Evolutionary conservation across 2,113 vertebrate species (phyloP), one percentile per base, ranked within the genome.

Genomic region (Percopsis transmontana): DNA sequence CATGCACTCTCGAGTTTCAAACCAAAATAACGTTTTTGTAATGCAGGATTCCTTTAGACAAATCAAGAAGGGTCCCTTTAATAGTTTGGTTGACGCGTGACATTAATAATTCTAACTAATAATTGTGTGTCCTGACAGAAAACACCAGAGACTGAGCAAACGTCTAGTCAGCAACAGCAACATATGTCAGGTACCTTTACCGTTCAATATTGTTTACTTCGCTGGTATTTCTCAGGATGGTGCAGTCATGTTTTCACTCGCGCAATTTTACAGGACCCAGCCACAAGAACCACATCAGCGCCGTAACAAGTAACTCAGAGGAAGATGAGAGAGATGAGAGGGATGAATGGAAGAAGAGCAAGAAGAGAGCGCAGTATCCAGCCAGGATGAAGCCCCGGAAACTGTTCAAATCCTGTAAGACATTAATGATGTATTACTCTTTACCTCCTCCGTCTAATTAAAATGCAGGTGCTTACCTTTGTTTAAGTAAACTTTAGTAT

Each of bases 371-470:
- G 2, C 70, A 66, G 24, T 47, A 6, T 20, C 78, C 81, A 42
- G 62, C 77, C 58, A 85, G 71, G 47, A 85, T 92, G 77, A 92
- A 83, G 76, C 91, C 90, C 41, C 89, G 89, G 59, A 90, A 89
- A 70, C 73, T 92, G 44, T 92, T 93, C 48, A 86, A 86, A 24
- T 70, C 89, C 33, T 76, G 83, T 88, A 79, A 80, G 88, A 60
- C 11, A 38, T 16, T 24, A 1, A 66, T 12, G n/a, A 48, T n/a
- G 4, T n/a, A 48, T 48, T 48, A 33, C 27, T 33, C n/a, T n/a
- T n/a, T n/a, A n/a, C n/a, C n/a, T n/a, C n/a, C n/a, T n/a, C n/a
- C 27, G 27, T 27, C 27, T 33, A 33, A 33, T 7, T 33, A 33
- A 33, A 33, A 33, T 33, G 27, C 8, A 33, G 8, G 27, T 33